These are phyloP conservation scores for Eurosta solidaginis DNA, from an alignment of 1,140 invertebrate species.

Conservation along the genomic window DNA sequence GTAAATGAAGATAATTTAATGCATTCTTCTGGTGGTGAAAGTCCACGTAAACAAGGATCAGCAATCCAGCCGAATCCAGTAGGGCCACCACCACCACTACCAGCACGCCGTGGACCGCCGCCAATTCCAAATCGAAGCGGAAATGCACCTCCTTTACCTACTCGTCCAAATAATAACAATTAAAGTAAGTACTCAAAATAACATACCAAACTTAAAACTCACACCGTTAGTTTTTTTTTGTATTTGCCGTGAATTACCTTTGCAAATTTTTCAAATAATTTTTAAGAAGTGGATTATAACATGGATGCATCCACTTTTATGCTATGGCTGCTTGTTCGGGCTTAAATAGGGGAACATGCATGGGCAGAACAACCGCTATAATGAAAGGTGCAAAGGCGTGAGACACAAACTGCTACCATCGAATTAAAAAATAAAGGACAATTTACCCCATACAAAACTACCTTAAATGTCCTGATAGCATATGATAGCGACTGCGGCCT, in stretches of 20 bases:
- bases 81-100: constrained; percentile 67
- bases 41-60: constrained; percentile 48
- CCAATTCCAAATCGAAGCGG: constrained; percentile 67
- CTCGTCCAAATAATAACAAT: constrained; percentile 48
- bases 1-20: constrained; percentile 37
- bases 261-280: neutral
- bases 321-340: too few species aligned
- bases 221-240: too few species aligned
- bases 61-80: constrained; percentile 55
- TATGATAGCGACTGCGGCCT: too few species aligned
- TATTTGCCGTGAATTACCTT: neutral
- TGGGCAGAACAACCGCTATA: too few species aligned
- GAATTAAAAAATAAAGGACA: too few species aligned
- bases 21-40: constrained; percentile 33
- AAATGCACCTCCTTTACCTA: constrained; percentile 52
- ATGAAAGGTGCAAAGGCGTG: too few species aligned
- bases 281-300: neutral
- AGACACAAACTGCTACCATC: too few species aligned
- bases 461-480: too few species aligned
- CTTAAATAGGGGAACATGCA: too few species aligned
- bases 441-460: too few species aligned
- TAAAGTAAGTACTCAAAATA: neutral
- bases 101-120: constrained; percentile 65
- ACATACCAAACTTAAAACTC: neutral
- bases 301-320: too few species aligned